Conservation (phyloP, 2,888 invertebrate genomes). For the Chloromyia formosa region DNA sequence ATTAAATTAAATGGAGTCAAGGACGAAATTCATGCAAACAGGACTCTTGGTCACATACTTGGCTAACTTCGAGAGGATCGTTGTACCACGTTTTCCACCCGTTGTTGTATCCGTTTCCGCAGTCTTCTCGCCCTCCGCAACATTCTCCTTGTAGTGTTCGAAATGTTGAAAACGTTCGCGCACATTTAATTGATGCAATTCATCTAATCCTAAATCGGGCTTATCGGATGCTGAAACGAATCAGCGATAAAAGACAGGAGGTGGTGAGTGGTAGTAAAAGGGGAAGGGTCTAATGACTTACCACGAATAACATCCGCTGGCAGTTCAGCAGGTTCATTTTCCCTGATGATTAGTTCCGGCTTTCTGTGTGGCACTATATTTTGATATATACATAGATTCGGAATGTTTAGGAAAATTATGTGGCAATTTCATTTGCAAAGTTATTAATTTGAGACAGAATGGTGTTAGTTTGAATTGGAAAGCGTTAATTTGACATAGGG, state of each 20-base stretch:
- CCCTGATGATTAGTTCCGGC: slow-evolving; percentile 89
- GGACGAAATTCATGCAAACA: background rate
- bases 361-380: slow-evolving; percentile 68
- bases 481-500: no score
- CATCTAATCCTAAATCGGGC: slow-evolving; percentile 84
- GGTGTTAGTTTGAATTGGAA: no score
- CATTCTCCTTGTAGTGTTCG: slow-evolving; percentile 65
- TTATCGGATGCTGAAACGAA: slow-evolving; percentile 78
- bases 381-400: no score
- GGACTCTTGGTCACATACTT: slow-evolving; percentile 68
- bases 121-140: slow-evolving; percentile 61
- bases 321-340: slow-evolving; percentile 88
- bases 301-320: slow-evolving; percentile 90
- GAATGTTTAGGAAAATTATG: no score
- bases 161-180: slow-evolving; percentile 87
- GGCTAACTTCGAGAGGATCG: slow-evolving; percentile 81
- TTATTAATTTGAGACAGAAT: no score
- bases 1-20: background rate
- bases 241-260: background rate
- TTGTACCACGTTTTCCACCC: slow-evolving; percentile 73
- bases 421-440: no score
- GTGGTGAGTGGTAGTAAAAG: background rate
- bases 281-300: slow-evolving; percentile 47
- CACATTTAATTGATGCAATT: slow-evolving; percentile 82
- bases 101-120: slow-evolving; percentile 30